Base-by-base conservation (phyloP, 2,888 invertebrate species). In the Agrotis puta region DNA sequence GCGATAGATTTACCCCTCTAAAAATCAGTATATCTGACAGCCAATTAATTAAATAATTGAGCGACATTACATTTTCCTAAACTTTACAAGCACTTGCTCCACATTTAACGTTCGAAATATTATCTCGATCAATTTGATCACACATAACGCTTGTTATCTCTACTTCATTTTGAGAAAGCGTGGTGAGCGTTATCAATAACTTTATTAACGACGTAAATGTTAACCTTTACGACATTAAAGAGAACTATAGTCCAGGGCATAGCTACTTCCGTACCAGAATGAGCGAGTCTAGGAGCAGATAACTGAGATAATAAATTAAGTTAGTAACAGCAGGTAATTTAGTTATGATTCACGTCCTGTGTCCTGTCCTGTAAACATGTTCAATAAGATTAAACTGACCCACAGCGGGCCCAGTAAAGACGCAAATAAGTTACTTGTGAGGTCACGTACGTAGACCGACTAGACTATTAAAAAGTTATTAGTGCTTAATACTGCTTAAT, bases 401-500 rank as follows among this genome's bases (percentile, higher is more conserved):
- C 22, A 64, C 24, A 22, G 16, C 5, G 2, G n/a, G 24, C 24
- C 20, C n/a, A 59, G n/a, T 43, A 24, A n/a, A 6, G 6, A 13
- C 16, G 24, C n/a, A 27, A 43, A n/a, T 64, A 57, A 18, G 22
- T 43, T n/a, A 43, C 24, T 24, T 27, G 13, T 4, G 24, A 24
- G 27, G 27, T 18, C n/a, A 45, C 20, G 33, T 62, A 62, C 50
- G 20, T 62, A 47, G 62, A 47, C 20, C 22, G 24, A 48, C 61
- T 20, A 27, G 64, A 18, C 45, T 20, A 62, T 64, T 65, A 47
- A 47, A 62, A 47, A 62, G 47, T 47, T 63, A 65, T 65, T 48
- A 65, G 33, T 33, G 20, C 33, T 33, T 64, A 64, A 62, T 48
- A 65, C 33, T 33, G 16, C 3, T 62, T 63, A 63, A 62, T 33